phyloP scores from a whole-genome alignment of 2,888 invertebrate species.

The Ctena decussata region DNA sequence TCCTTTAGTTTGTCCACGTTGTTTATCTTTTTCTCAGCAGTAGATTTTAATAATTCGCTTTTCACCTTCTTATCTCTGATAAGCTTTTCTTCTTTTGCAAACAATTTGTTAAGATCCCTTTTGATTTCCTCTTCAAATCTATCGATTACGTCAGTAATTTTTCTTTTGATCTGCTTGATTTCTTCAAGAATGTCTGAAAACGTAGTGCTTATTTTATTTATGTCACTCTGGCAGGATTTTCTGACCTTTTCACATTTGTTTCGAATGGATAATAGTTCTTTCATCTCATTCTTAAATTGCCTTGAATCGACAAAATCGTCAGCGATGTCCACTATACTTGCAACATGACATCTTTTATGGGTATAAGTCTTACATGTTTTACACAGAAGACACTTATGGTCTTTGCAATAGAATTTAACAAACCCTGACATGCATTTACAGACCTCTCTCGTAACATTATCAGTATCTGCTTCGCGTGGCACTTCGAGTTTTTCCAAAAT shows the following conservation, averaged over 20 bases:
- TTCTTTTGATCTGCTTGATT: neutral
- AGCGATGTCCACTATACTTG: neutral
- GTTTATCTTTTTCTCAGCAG: neutral
- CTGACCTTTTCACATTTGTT: neutral
- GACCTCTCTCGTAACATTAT: neutral
- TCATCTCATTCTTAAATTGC: neutral
- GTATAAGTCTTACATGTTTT: neutral
- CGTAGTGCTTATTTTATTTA: neutral
- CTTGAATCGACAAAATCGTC: neutral
- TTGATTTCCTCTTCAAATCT: constrained; percentile 1
- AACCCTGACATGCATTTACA: neutral
- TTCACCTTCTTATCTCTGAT: neutral
- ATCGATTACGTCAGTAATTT: neutral
- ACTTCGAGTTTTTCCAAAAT: neutral
- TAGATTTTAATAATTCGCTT: neutral
- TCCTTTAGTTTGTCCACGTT: neutral
- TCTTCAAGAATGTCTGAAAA: neutral
- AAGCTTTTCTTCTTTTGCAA: neutral
- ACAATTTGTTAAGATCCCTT: neutral
- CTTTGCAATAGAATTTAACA: neutral
- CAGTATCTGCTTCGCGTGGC: neutral
- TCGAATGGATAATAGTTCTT: neutral
- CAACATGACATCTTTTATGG: neutral
- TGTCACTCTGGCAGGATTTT: neutral
- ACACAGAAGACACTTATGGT: neutral